phyloP scores from a whole-genome alignment of 2,888 invertebrate species.

The Nomada lathburiana region DNA sequence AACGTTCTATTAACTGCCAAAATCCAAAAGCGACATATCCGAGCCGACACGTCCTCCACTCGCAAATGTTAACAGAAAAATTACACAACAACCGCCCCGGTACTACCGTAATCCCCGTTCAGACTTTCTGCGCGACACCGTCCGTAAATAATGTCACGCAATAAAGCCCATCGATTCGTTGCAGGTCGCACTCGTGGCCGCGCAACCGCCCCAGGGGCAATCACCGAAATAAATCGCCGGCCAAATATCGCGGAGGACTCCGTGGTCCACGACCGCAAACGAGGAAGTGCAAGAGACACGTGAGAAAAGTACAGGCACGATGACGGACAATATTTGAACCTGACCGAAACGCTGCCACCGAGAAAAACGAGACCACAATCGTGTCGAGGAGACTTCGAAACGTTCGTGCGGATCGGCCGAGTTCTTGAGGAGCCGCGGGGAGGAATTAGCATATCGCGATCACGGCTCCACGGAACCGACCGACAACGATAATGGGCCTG shows the following conservation, averaged over 20 bases:
- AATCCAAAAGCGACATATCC: background rate
- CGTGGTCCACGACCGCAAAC: slow-evolving; percentile 61
- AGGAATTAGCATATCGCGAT: slow-evolving; percentile 64
- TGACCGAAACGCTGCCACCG: slow-evolving; percentile 54
- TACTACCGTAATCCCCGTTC: background rate
- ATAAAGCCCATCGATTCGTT: background rate
- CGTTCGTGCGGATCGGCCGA: slow-evolving; percentile 41
- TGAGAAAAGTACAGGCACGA: slow-evolving; percentile 49
- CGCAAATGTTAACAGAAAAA: background rate
- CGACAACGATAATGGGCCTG: slow-evolving; percentile 44
- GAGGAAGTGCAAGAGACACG: slow-evolving; percentile 63
- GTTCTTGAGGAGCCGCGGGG: slow-evolving; percentile 35
- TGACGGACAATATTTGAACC: slow-evolving; percentile 5
- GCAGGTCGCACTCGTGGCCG: background rate
- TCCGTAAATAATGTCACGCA: background rate
- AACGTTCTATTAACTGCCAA: too few species aligned
- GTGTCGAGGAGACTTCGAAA: slow-evolving; percentile 2
- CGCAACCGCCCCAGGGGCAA: background rate
- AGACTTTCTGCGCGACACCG: background rate
- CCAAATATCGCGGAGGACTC: slow-evolving; percentile 28
- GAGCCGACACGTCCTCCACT: background rate
- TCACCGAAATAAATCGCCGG: slow-evolving; percentile 18
- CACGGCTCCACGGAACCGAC: slow-evolving; percentile 30
- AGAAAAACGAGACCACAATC: slow-evolving; percentile 57
- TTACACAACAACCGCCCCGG: too few species aligned